Percentiles rank a stretch among this genome's conserved stretches.
Evolutionary conservation across 2,113 vertebrate genomes (phyloP).

Genomic region (Dermatemys mawii): DNA sequence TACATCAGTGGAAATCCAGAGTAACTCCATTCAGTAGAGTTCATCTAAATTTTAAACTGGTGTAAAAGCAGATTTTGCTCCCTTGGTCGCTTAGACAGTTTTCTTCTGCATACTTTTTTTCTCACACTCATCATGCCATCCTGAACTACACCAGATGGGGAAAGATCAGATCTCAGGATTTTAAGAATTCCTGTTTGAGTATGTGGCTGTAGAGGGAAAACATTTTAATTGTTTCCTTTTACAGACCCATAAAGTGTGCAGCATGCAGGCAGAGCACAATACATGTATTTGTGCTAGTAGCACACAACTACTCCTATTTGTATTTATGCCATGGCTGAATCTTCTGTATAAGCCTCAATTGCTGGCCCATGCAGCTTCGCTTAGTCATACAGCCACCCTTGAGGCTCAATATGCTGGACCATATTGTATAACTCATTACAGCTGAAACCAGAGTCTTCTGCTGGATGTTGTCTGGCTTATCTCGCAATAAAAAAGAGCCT

Average conservation of each 20-base stretch:
- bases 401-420: not conserved
- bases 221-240: not conserved
- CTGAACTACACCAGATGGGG: not conserved
- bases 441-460: not conserved
- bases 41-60: not conserved
- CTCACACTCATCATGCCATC: not conserved
- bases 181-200: not conserved
- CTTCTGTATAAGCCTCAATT: not conserved
- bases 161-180: not conserved
- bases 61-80: not conserved
- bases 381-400: fast-evolving
- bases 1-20: not conserved
- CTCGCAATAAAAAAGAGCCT: not conserved
- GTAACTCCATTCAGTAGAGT: not conserved
- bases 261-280: not conserved
- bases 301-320: not conserved
- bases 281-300: not conserved
- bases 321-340: not conserved
- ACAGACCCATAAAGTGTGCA: not conserved
- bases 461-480: not conserved
- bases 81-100: not conserved
- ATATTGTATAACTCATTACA: not conserved
- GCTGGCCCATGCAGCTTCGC: not conserved
- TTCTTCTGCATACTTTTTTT: not conserved
- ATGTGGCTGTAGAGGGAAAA: fast-evolving